Percentiles rank a stretch among this genome's conserved stretches.
Evolutionary conservation across 2,797 vertebrate species (phyloP).

Genomic region (Fundulus diaphanus): DNA sequence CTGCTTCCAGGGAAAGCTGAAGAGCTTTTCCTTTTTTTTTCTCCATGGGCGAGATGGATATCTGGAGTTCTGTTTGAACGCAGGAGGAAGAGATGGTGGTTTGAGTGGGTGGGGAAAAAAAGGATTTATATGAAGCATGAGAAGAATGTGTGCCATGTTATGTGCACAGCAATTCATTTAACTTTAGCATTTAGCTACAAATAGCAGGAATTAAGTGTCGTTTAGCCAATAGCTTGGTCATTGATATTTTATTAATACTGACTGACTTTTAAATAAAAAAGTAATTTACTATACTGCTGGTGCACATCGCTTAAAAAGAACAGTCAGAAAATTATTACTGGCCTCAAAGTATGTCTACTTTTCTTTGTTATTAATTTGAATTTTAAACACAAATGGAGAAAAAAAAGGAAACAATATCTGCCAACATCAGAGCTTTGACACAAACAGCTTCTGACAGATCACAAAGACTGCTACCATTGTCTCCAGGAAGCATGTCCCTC

Average conservation of each 20-base stretch:
- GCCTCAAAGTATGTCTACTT: not conserved
- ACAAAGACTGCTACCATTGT: slow-evolving; percentile 24
- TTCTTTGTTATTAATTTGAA: slow-evolving; percentile 2
- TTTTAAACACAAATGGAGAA: slow-evolving; percentile 34
- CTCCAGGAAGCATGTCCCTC: slow-evolving; percentile 25
- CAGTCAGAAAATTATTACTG: not conserved
- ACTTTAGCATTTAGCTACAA: slow-evolving; percentile 30
- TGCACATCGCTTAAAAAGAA: not conserved
- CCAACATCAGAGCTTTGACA: slow-evolving; percentile 23
- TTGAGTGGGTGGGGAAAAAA: slow-evolving; percentile 38
- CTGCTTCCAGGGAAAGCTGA: slow-evolving; percentile 37
- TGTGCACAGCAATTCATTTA: slow-evolving; percentile 46
- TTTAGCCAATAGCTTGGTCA: slow-evolving; percentile 10
- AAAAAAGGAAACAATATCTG: slow-evolving; percentile 19
- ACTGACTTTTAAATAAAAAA: slow-evolving; percentile 4
- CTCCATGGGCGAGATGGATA: slow-evolving; percentile 33
- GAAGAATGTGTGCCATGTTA: slow-evolving; percentile 47
- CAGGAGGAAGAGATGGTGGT: slow-evolving; percentile 40
- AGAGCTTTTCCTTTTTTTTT: slow-evolving; percentile 16
- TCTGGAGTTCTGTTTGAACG: slow-evolving; percentile 51
- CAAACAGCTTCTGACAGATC: slow-evolving; percentile 36
- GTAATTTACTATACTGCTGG: slow-evolving; percentile 1
- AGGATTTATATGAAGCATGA: slow-evolving; percentile 46
- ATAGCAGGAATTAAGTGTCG: slow-evolving; percentile 22
- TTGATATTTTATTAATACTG: not conserved